A percentile compares a stretch with the other conserved stretches of the same genome.
Evolutionary conservation across 2,113 vertebrate species (phyloP).

Genomic region (Apus apus): DNA sequence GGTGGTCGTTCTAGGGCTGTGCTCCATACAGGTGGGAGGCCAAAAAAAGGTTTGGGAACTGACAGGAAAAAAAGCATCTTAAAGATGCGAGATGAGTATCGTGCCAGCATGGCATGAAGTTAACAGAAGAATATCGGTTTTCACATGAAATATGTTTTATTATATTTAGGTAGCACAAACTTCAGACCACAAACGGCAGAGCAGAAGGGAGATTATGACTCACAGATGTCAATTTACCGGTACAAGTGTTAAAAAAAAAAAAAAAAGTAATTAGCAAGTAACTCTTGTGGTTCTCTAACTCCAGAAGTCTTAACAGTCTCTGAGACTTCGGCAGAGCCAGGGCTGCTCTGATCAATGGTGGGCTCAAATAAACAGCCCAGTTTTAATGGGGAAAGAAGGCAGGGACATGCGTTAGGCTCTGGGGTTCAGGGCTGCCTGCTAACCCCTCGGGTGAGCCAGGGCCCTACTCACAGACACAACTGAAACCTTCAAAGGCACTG

Average conservation of each 20-base stretch:
- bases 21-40: neutral
- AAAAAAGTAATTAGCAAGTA: constrained; percentile 57
- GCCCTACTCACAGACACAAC: neutral
- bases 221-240: constrained; percentile 77
- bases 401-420: rapidly evolving
- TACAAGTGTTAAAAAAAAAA: constrained; percentile 44
- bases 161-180: constrained; percentile 60
- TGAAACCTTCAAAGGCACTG: rapidly evolving
- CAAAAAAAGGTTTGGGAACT: neutral
- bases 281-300: constrained; percentile 65
- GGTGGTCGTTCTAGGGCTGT: neutral
- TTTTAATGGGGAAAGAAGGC: too few species aligned
- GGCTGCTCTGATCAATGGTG: neutral
- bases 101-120: neutral
- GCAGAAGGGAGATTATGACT: constrained; percentile 73
- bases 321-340: neutral
- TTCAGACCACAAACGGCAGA: constrained; percentile 77
- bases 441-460: neutral
- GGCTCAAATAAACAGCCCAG: neutral
- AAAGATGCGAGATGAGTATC: neutral
- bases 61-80: neutral
- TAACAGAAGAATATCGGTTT: constrained; percentile 43
- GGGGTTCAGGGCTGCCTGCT: neutral
- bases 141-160: constrained; percentile 54
- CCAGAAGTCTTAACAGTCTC: constrained; percentile 43